A percentile compares a stretch with the other conserved stretches of the same genome.
Evolutionary conservation across 2,797 vertebrate species (phyloP).

Genomic region (Etheostoma perlongum): DNA sequence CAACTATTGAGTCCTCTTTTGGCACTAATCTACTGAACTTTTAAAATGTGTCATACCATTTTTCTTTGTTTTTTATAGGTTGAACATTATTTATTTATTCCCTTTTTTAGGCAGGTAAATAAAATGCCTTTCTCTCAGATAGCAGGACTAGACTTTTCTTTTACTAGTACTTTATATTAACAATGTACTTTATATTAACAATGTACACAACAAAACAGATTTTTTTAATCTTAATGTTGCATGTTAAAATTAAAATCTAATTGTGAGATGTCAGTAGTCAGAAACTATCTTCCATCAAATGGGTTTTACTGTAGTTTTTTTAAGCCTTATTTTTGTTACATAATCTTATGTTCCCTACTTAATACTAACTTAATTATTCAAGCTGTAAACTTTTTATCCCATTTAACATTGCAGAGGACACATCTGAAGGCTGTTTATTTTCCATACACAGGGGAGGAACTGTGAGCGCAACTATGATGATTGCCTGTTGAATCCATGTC

Average conservation of each 20-base stretch:
- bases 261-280: neutral
- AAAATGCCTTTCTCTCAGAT: neutral
- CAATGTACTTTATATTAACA: neutral
- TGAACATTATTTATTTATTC: neutral
- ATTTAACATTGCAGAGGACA: conserved; percentile 20
- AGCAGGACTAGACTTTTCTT: neutral
- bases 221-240: neutral
- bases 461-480: conserved; percentile 90
- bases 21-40: neutral
- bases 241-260: neutral
- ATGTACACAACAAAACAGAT: neutral
- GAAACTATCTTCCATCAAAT: neutral
- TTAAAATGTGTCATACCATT: conserved; percentile 11
- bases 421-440: conserved; percentile 65
- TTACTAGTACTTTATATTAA: neutral
- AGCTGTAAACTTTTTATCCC: conserved; percentile 34
- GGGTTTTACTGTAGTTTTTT: neutral
- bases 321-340: conserved; percentile 27
- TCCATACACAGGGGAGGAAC: conserved; percentile 83
- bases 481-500: conserved; percentile 88
- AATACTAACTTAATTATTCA: conserved; percentile 30
- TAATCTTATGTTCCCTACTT: conserved; percentile 13
- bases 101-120: neutral
- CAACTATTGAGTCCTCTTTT: conserved; percentile 16
- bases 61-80: conserved; percentile 16